Evolutionary conservation across 2,113 vertebrate species (phyloP), one percentile per base, ranked within the genome.

Genomic region (Cyanoliseus patagonus): DNA sequence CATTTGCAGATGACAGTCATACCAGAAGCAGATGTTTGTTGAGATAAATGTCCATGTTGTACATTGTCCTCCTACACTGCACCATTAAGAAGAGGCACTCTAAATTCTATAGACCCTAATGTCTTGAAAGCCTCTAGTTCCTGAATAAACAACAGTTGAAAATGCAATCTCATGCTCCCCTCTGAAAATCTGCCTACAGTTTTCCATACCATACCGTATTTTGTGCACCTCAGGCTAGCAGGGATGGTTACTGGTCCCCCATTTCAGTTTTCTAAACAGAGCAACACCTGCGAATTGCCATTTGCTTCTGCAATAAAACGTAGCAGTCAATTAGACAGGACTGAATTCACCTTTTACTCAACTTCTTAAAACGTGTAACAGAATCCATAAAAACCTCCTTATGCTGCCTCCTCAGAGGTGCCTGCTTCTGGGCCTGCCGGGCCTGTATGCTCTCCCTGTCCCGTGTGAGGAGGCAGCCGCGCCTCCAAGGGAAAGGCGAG

Each of bases 21-120:
- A 42, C 47, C 41, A 88, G 46, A 64, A 63, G 11, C 1, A 27
- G 17, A 51, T 64, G 44, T 67, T 63, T 67, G 49, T 63, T 75
- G 41, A 83, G 59, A 72, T 35, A 75, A 75, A 55, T 7, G 25
- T 69, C 37, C 33, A 2, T 84, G 30, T 41, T 28, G 27, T 37
- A 44, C 2, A 1, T 25, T 85, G 75, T 69, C 78, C 27, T 68
- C 78, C 30, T 44, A 49, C 59, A 44, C 22, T 23, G 39, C 41
- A 68, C 6, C 0, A 0, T 72, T 66, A 67, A 74, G 68, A 79
- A 3, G 17, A 62, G 44, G 5, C 30, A 42, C 64, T 73, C 9
- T 39, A 84, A 53, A 81, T 92, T 83, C 73, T 51, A 5, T 64
- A 74, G 73, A 73, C 27, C 13, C 57, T 61, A 24, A 68, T 44